Base-by-base conservation (phyloP, 2,797 vertebrate genomes). In the Sebastes taczanowskii region DNA sequence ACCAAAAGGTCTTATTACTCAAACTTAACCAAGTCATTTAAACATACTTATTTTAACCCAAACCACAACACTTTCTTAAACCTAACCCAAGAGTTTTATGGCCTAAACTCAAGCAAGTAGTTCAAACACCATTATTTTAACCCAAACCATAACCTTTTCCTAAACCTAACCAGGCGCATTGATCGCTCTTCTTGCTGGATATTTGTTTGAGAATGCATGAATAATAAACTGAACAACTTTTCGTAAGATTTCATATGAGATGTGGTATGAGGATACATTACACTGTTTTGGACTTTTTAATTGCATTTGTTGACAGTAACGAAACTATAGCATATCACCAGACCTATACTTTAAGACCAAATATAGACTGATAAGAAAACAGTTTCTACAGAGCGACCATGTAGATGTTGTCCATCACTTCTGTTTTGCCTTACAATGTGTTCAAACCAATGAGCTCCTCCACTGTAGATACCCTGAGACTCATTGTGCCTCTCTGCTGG, bases 401-500 rank as follows among this genome's bases (percentile, higher is more conserved):
- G 77, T 16, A 9, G 75, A 83, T 56, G 77, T 34, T 77, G 35
- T 74, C 56, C 60, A 38, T 83, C 23, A 23, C 22, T 61, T 78
- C 16, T 78, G 65, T 71, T 79, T 61, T 66, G 20, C 30, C 62
- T 60, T 34, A 58, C 56, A 68, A 22, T 46, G 56, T 52, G 71
- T 23, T 58, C 64, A 42, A 67, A 65, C 63, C 52, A 59, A 55
- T n/a, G 74, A 84, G 86, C 75, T 84, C 75, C 53, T 70, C 77
- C 77, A 69, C 69, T 72, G 86, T 67, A 76, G 80, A 83, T 82
- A 83, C 70, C 86, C 80, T 59, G 84, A 89, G 85, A 86, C 83
- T 90, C 87, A 87, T 82, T 86, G 88, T 84, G 75, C 84, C 85
- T 83, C 86, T 89, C 86, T 86, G 81, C 81, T 84, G 84, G 79